Evolutionary conservation across 2,797 vertebrate genomes (phyloP).

Genomic region (Anolis apletophallus): DNA sequence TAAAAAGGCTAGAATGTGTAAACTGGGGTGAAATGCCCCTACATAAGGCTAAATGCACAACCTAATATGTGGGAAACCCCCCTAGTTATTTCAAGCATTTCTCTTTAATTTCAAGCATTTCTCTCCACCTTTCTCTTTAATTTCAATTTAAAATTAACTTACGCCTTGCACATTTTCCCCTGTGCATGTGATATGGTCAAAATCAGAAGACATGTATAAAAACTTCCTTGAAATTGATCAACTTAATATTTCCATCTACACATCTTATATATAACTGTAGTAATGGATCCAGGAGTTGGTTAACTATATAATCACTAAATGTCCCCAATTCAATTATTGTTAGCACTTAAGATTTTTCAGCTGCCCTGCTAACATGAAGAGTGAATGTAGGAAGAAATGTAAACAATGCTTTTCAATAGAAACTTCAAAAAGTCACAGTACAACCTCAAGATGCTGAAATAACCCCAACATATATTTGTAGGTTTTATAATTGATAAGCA

Average conservation of each 20-base stretch:
- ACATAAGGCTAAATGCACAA: too few species aligned
- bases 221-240: background rate
- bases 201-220: background rate
- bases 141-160: background rate
- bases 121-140: background rate
- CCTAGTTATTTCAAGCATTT: background rate
- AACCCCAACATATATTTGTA: background rate
- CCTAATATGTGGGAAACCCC: too few species aligned
- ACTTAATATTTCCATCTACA: too few species aligned
- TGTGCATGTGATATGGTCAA: background rate
- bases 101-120: background rate
- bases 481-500: background rate
- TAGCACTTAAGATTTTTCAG: background rate
- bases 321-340: background rate
- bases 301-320: background rate
- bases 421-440: background rate
- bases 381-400: background rate
- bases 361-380: background rate
- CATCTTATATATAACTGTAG: background rate
- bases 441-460: background rate
- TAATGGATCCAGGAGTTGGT: background rate
- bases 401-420: background rate
- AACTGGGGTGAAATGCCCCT: too few species aligned
- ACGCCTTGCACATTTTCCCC: background rate
- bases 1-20: too few species aligned